Percentiles rank a stretch among this genome's conserved stretches.
These are phyloP conservation scores for Lophura nycthemera DNA, from an alignment of 2,113 vertebrate species.

Conservation along the genomic window DNA sequence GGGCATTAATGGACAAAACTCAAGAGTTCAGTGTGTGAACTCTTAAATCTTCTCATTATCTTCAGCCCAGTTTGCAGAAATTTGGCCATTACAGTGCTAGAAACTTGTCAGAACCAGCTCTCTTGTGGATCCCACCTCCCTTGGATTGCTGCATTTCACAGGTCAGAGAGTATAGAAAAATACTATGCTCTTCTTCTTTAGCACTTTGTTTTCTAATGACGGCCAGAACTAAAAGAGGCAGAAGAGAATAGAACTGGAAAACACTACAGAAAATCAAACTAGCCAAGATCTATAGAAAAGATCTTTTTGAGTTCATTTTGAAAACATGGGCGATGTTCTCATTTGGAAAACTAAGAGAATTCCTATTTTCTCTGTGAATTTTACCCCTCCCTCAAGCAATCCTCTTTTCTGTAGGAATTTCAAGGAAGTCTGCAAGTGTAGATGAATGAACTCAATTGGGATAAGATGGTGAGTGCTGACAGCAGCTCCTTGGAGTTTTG, in stretches of 20 bases:
- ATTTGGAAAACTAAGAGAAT: background rate
- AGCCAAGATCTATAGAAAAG: background rate
- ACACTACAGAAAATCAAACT: background rate
- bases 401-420: background rate
- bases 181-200: background rate
- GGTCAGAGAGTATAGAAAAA: background rate
- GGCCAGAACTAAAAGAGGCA: background rate
- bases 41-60: background rate
- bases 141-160: background rate
- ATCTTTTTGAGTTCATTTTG: background rate
- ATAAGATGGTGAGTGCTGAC: background rate
- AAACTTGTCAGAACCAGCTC: background rate
- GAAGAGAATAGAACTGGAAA: background rate
- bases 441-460: background rate
- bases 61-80: background rate
- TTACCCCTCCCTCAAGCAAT: background rate
- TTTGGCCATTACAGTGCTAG: background rate
- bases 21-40: background rate
- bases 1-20: background rate
- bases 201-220: background rate
- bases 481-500: background rate
- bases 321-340: background rate
- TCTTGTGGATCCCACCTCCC: background rate
- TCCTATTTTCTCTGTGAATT: background rate
- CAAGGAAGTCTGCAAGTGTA: background rate